These are phyloP conservation scores for Tipula lateralis DNA, from an alignment of 2,888 invertebrate genomes.

Conservation along the genomic window DNA sequence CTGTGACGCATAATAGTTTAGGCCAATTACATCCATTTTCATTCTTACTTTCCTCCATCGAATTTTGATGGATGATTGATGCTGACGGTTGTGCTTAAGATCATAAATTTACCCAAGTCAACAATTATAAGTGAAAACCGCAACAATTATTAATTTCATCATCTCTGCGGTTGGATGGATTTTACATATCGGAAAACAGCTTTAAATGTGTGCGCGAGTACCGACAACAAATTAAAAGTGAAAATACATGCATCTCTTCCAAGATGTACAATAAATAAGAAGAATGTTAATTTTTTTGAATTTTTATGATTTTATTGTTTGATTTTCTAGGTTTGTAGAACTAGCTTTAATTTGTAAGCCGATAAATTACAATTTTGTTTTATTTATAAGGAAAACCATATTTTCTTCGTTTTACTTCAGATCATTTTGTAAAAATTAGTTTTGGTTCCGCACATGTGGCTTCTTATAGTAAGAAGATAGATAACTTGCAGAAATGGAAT, in stretches of 20 bases:
- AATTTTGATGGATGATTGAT: too few relatives aligned
- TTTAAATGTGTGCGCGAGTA: background rate
- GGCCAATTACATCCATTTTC: too few relatives aligned
- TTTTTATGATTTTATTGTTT: background rate
- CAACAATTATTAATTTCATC: background rate
- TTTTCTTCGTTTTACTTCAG: background rate
- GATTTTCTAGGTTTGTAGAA: constrained; percentile 6
- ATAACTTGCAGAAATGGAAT: too few relatives aligned
- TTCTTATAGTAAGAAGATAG: background rate
- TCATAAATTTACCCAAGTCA: too few relatives aligned
- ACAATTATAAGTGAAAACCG: background rate
- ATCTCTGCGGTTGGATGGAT: background rate
- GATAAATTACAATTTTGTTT: background rate
- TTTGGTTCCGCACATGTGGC: background rate
- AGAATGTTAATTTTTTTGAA: background rate
- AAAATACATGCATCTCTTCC: background rate
- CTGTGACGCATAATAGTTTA: too few relatives aligned
- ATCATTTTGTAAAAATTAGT: background rate
- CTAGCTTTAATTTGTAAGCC: background rate
- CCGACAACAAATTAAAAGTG: background rate
- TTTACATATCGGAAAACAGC: background rate
- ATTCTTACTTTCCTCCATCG: too few relatives aligned
- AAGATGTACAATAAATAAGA: background rate
- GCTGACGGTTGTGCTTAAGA: too few relatives aligned
- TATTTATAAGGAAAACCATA: background rate